A percentile compares a stretch with the other conserved stretches of the same genome.
phyloP scores from a whole-genome alignment of 2,113 vertebrate species.

The Isichthys henryi region DNA sequence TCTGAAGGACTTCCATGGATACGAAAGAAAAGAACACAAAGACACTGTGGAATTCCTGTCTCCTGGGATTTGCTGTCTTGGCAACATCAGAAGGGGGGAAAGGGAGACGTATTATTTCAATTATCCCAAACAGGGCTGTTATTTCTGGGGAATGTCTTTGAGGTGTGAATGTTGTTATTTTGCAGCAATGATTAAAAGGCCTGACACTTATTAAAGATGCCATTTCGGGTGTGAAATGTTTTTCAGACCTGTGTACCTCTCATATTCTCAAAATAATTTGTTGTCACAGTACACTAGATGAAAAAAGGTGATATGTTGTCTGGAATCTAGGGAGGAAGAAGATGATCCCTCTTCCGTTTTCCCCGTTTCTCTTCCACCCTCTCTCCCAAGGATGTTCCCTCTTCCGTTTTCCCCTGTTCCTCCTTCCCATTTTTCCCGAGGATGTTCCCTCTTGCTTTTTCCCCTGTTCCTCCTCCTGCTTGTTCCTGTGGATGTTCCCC shows the following conservation, averaged over 20 bases:
- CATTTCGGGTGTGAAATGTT: neutral
- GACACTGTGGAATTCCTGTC: neutral
- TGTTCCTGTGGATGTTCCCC: neutral
- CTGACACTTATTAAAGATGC: neutral
- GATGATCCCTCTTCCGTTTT: neutral
- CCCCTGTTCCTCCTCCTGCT: neutral
- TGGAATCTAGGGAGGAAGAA: neutral
- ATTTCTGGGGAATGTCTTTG: neutral
- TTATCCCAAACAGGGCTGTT: neutral
- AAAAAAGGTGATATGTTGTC: neutral
- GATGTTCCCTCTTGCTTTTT: neutral
- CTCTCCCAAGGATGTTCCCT: neutral
- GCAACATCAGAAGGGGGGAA: neutral
- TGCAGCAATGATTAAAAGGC: neutral
- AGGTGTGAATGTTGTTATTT: neutral
- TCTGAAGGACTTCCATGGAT: neutral
- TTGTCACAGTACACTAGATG: neutral
- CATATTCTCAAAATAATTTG: neutral
- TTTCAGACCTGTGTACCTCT: neutral
- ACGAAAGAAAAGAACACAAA: neutral
- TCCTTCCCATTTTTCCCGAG: neutral
- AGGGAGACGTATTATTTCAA: neutral
- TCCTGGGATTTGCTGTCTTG: neutral
- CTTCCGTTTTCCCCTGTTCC: neutral
- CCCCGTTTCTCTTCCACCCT: neutral